A percentile compares a stretch with the other conserved stretches of the same genome.
These are phyloP conservation scores for Urechis unicinctus DNA, from an alignment of 2,888 invertebrate genomes.

Conservation along the genomic window DNA sequence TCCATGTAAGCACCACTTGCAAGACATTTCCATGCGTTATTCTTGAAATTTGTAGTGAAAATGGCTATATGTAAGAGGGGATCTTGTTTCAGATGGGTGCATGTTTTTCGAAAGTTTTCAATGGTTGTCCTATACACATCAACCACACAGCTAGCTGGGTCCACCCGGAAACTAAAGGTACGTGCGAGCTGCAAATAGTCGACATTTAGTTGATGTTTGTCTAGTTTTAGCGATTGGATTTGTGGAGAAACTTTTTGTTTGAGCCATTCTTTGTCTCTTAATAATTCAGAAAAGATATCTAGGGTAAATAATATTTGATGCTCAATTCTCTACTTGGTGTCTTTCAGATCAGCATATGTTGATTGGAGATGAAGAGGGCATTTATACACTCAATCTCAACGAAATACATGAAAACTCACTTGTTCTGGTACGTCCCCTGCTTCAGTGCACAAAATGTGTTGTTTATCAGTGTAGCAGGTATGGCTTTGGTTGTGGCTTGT, in stretches of 20 bases:
- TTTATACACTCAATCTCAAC: conserved; percentile 94
- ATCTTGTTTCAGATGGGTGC: conserved; percentile 72
- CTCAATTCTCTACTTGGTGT: background rate
- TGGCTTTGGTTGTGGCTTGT: no score
- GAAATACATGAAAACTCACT: conserved; percentile 95
- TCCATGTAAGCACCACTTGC: conserved; percentile 57
- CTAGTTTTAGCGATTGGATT: no score
- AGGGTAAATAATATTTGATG: background rate
- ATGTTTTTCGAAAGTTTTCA: conserved; percentile 91
- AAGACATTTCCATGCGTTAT: background rate
- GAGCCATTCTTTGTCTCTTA: no score
- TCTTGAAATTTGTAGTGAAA: conserved; percentile 85
- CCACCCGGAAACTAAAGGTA: conserved; percentile 80
- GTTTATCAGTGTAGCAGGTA: no score
- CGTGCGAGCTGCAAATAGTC: background rate
- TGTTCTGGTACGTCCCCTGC: conserved; percentile 76
- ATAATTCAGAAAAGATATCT: background rate
- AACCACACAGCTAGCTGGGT: conserved; percentile 99
- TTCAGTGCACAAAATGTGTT: no score
- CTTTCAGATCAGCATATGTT: conserved; percentile 57
- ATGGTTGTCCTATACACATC: conserved; percentile 91
- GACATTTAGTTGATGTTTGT: no score
- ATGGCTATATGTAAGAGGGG: conserved; percentile 88
- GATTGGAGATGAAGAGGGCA: conserved; percentile 95
- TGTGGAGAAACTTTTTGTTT: no score